phyloP scores from a whole-genome alignment of 2,888 invertebrate genomes.

The Tachina fera region DNA sequence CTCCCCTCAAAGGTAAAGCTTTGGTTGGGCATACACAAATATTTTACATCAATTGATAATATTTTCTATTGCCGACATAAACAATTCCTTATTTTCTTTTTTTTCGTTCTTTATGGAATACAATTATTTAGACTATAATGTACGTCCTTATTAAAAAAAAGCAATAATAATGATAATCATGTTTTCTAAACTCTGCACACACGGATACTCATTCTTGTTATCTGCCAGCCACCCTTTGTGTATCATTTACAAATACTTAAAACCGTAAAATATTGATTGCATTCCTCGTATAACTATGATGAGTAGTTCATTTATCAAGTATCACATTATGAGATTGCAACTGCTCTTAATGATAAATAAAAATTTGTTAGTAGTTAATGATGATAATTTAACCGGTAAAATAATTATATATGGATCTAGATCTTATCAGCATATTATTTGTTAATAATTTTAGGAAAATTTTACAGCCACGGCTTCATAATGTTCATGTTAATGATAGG shows the following conservation, averaged over 20 bases:
- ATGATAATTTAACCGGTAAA: conserved; percentile 55
- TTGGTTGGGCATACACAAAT: neutral
- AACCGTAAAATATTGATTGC: conserved; percentile 38
- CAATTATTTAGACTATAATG: neutral
- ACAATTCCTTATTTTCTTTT: conserved; percentile 40
- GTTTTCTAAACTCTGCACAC: neutral
- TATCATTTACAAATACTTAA: conserved; percentile 50
- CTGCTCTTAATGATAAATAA: conserved; percentile 6
- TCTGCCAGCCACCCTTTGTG: neutral
- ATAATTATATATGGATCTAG: neutral
- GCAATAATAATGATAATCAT: conserved; percentile 43
- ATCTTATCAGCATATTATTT: conserved; percentile 25
- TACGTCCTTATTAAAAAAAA: conserved; percentile 11
- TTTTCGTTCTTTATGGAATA: conserved; percentile 67
- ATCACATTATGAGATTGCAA: conserved; percentile 14
- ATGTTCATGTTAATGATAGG: neutral
- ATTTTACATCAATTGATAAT: conserved; percentile 52
- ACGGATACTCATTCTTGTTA: neutral
- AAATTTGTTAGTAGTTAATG: conserved; percentile 51
- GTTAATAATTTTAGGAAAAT: conserved; percentile 33
- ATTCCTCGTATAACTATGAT: conserved; percentile 34
- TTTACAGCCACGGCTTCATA: conserved; percentile 6
- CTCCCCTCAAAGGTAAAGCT: neutral
- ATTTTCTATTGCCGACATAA: conserved; percentile 28
- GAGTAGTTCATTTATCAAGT: conserved; percentile 31